Evolutionary conservation across 2,113 vertebrate genomes (phyloP).

Genomic region (Sminthopsis crassicaudata): DNA sequence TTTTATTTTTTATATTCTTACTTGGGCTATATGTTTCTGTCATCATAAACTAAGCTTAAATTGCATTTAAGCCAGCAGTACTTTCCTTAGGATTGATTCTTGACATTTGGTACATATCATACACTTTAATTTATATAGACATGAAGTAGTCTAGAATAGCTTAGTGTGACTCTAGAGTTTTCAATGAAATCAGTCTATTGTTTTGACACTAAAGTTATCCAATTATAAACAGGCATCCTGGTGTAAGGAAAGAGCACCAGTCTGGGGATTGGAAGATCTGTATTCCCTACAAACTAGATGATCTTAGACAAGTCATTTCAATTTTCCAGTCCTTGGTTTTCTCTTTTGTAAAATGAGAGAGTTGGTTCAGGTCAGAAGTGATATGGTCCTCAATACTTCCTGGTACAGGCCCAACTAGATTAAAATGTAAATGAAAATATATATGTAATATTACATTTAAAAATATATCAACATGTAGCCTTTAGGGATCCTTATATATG

Average conservation of each 20-base stretch:
- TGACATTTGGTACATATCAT: slow-evolving; percentile 18
- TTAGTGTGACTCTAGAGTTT: slow-evolving; percentile 22
- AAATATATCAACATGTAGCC: neutral
- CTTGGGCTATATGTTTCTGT: neutral
- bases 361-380: neutral
- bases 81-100: slow-evolving; percentile 44
- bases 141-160: neutral
- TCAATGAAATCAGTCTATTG: slow-evolving; percentile 5
- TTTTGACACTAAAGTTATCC: slow-evolving; percentile 15
- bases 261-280: neutral
- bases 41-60: slow-evolving; percentile 44
- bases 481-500: neutral
- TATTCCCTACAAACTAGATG: neutral
- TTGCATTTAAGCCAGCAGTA: slow-evolving; percentile 38
- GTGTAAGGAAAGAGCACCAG: neutral
- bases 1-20: slow-evolving; percentile 46
- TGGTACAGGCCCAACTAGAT: neutral
- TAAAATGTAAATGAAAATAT: neutral
- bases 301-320: neutral
- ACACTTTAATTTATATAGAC: slow-evolving; percentile 32
- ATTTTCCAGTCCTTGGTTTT: neutral
- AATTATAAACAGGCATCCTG: neutral
- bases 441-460: neutral
- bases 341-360: neutral
- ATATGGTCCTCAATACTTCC: neutral